phyloP scores from a whole-genome alignment of 2,113 vertebrate species.

The Ceyx melanurus region DNA sequence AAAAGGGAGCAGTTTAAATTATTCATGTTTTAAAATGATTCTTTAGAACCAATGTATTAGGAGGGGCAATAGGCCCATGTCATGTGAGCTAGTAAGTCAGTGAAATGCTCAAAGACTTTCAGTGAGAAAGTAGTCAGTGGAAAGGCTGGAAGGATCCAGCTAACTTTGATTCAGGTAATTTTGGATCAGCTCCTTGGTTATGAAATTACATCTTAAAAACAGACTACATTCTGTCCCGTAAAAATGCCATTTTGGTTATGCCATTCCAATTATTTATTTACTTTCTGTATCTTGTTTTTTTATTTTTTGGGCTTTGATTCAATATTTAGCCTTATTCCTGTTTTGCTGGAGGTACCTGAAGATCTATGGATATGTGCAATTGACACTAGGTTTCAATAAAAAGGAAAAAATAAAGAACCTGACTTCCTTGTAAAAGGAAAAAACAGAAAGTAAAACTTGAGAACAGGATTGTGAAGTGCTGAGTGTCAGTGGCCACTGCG shows the following conservation, averaged over 20 bases:
- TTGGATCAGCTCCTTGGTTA: neutral
- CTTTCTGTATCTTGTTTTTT: neutral
- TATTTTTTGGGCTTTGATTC: neutral
- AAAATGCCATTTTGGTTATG: neutral
- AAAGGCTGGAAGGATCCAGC: neutral
- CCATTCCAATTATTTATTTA: neutral
- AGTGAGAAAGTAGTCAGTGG: neutral
- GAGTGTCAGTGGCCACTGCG: neutral
- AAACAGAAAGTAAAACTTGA: neutral
- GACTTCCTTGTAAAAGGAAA: neutral
- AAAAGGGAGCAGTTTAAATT: neutral
- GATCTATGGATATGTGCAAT: neutral
- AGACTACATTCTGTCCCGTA: neutral
- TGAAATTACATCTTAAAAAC: neutral
- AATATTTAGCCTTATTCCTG: neutral
- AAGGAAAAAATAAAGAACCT: neutral
- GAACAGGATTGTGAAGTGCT: neutral
- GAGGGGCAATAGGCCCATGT: neutral
- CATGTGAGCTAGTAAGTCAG: neutral
- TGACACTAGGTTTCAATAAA: neutral
- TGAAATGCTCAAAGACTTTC: neutral
- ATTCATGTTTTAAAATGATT: slow-evolving; percentile 8
- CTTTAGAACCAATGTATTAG: neutral
- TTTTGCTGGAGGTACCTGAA: neutral
- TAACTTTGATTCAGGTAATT: neutral